Evolutionary conservation across 35 echinoderm and acorn worm genomes (phyloP).

Genomic region (Hemicentrotus pulcherrimus): DNA sequence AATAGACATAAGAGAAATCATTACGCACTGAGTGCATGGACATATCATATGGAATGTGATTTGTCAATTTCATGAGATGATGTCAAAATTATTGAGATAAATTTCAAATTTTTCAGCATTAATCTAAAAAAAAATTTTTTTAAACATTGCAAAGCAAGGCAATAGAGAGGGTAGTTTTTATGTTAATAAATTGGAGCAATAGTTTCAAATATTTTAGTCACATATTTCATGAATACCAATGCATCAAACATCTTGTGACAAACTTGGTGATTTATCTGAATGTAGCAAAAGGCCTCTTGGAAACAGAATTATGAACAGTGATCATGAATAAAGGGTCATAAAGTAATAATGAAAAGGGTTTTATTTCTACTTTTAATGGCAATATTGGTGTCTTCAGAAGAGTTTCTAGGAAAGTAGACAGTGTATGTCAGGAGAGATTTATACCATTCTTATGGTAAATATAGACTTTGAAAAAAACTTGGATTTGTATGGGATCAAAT

Average conservation of each 20-base stretch:
- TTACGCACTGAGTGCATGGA: background rate
- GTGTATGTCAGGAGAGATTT: background rate
- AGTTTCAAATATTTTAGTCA: background rate
- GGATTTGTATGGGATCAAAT: background rate
- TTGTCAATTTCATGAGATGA: slow-evolving; percentile 17
- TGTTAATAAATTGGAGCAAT: background rate
- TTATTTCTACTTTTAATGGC: background rate
- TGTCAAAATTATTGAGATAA: background rate
- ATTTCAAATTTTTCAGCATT: background rate
- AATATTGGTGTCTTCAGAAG: slow-evolving; percentile 10
- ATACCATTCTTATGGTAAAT: background rate
- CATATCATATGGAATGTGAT: slow-evolving; percentile 19
- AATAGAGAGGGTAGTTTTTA: background rate
- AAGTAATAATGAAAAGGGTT: background rate
- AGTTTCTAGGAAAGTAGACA: background rate
- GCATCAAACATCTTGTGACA: background rate
- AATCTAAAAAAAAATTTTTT: background rate
- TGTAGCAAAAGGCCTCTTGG: background rate
- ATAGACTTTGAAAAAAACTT: no score
- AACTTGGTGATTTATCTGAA: background rate
- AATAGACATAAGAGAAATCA: background rate
- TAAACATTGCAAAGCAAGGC: background rate
- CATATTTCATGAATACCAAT: no score
- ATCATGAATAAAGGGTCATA: background rate
- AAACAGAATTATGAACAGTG: background rate